Conservation (phyloP, 2,888 invertebrate genomes). For the Protonemura montana region DNA sequence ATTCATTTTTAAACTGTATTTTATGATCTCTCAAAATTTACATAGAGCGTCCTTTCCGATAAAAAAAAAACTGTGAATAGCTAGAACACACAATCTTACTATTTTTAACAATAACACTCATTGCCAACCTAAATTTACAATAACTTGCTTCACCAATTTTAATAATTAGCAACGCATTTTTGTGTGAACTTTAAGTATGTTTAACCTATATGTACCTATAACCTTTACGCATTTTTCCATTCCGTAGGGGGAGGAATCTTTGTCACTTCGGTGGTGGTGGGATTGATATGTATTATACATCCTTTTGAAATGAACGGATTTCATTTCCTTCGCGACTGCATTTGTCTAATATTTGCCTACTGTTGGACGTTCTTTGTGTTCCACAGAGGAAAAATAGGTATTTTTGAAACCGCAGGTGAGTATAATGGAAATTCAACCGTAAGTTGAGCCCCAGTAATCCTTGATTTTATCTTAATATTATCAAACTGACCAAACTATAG, state of each 20-base stretch:
- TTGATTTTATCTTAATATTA: too few species aligned
- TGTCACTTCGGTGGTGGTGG: slow-evolving; percentile 63
- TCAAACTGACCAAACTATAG: too few species aligned
- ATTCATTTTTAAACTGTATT: neutral
- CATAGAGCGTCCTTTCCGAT: too few species aligned
- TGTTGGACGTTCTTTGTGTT: slow-evolving; percentile 63
- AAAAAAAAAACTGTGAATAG: too few species aligned
- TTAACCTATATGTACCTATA: too few species aligned
- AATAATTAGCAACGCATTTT: too few species aligned
- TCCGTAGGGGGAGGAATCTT: slow-evolving; percentile 64
- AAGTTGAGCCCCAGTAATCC: too few species aligned
- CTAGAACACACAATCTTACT: too few species aligned
- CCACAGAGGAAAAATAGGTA: slow-evolving; percentile 59
- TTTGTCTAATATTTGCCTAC: slow-evolving; percentile 55
- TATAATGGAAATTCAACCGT: too few species aligned
- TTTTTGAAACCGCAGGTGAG: slow-evolving; percentile 62
- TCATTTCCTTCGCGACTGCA: slow-evolving; percentile 17
- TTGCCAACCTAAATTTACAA: too few species aligned
- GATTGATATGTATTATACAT: slow-evolving; percentile 59
- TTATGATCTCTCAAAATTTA: neutral
- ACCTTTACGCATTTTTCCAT: neutral
- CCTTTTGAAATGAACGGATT: slow-evolving; percentile 57
- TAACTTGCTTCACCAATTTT: too few species aligned
- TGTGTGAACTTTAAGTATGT: too few species aligned
- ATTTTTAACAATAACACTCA: neutral